Evolutionary conservation across 2,888 invertebrate species (phyloP).

Genomic region (Achlya flavicornis): DNA sequence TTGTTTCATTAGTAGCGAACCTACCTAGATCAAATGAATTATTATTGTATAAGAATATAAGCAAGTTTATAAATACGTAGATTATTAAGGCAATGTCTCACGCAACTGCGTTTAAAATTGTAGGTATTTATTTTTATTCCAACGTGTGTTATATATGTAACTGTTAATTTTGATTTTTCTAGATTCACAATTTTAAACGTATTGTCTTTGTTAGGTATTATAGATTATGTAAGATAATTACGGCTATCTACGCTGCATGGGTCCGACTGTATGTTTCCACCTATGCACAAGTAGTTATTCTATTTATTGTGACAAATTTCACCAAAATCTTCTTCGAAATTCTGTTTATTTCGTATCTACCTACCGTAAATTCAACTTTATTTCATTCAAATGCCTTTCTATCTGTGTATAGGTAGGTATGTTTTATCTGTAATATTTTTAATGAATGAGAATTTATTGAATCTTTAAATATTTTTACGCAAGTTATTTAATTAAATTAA

Average conservation of each 20-base stretch:
- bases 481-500: too few species aligned
- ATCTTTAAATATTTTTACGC: too few species aligned
- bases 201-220: slow-evolving; percentile 15
- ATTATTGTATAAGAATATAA: slow-evolving; percentile 43
- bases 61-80: slow-evolving; percentile 60
- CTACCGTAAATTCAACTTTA: too few species aligned
- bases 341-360: too few species aligned
- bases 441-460: too few species aligned
- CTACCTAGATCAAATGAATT: slow-evolving; percentile 76
- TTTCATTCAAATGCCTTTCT: too few species aligned
- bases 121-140: slow-evolving; percentile 16
- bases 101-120: slow-evolving; percentile 42
- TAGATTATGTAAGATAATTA: slow-evolving; percentile 9
- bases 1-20: slow-evolving; percentile 8
- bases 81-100: slow-evolving; percentile 38
- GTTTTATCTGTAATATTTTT: too few species aligned
- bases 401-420: too few species aligned
- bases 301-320: background rate
- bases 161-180: background rate
- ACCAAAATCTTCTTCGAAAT: background rate
- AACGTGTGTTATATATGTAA: background rate
- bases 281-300: background rate
- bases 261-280: background rate
- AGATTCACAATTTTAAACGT: slow-evolving; percentile 10
- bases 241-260: slow-evolving; percentile 4